Conservation (phyloP, 2,888 invertebrate species). For the Scaptomyza flava region DNA sequence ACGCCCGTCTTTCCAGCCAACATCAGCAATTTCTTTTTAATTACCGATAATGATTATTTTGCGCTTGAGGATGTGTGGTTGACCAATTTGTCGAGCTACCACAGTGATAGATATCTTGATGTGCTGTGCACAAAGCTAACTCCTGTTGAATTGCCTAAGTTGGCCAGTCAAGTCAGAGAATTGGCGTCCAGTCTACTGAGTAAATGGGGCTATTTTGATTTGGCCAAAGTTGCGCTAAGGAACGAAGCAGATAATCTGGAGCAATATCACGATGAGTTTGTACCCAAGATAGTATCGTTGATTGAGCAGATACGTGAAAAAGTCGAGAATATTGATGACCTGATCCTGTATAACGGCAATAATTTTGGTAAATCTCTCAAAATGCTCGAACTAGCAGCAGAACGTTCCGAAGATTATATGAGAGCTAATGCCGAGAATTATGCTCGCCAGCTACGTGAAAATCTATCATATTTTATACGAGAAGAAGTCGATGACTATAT, state of each 20-base stretch:
- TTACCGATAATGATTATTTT: background rate
- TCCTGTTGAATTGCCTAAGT: conserved; percentile 31
- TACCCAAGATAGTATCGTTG: conserved; percentile 10
- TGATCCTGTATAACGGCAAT: conserved; percentile 39
- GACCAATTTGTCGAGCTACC: conserved; percentile 23
- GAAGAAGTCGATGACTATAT: conserved; percentile 88
- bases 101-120: conserved; percentile 22
- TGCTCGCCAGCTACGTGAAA: conserved; percentile 86
- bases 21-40: background rate
- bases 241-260: conserved; percentile 85
- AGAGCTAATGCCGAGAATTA: background rate
- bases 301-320: conserved; percentile 23
- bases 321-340: conserved; percentile 35
- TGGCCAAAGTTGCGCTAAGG: conserved; percentile 40
- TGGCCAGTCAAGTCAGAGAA: conserved; percentile 29
- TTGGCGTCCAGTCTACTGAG: conserved; percentile 38
- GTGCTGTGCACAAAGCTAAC: conserved; percentile 46
- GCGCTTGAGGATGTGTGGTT: background rate
- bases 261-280: conserved; percentile 87
- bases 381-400: conserved; percentile 88
- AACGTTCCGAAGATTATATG: conserved; percentile 88
- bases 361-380: conserved; percentile 88
- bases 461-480: conserved; percentile 88
- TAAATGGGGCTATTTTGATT: conserved; percentile 39
- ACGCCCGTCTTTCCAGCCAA: background rate